Conservation (phyloP, 2,797 vertebrate genomes). For the Zalophus californianus region DNA sequence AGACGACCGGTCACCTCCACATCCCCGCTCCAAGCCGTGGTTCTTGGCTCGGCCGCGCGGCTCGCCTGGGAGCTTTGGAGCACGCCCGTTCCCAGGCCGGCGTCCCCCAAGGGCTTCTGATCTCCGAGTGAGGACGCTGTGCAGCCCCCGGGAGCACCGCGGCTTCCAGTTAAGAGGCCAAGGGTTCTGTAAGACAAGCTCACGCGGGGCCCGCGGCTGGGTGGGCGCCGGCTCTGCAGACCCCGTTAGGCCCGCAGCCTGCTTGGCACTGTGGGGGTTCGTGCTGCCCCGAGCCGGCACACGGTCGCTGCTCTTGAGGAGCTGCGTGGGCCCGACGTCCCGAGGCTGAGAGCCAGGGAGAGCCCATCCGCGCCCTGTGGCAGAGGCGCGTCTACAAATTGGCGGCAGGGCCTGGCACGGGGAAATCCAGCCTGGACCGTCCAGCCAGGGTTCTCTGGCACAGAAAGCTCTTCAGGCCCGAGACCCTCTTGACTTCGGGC, state of each 20-base stretch:
- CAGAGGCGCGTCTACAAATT: neutral
- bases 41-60: neutral
- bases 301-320: neutral
- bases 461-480: neutral
- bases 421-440: neutral
- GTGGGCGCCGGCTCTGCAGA: neutral
- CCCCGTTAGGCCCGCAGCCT: neutral
- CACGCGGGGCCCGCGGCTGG: accelerated
- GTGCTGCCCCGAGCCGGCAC: neutral
- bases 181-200: neutral
- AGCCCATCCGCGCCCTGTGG: neutral
- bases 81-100: neutral
- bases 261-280: no score
- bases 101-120: neutral
- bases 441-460: no score
- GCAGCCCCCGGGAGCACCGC: neutral
- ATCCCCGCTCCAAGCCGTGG: neutral
- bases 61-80: neutral
- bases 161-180: neutral
- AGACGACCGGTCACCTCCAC: neutral
- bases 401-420: neutral
- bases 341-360: neutral
- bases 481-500: neutral
- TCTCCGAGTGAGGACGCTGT: neutral
- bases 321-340: neutral